Conservation (phyloP, 1,140 invertebrate species). For the Glossosoma conforme region DNA sequence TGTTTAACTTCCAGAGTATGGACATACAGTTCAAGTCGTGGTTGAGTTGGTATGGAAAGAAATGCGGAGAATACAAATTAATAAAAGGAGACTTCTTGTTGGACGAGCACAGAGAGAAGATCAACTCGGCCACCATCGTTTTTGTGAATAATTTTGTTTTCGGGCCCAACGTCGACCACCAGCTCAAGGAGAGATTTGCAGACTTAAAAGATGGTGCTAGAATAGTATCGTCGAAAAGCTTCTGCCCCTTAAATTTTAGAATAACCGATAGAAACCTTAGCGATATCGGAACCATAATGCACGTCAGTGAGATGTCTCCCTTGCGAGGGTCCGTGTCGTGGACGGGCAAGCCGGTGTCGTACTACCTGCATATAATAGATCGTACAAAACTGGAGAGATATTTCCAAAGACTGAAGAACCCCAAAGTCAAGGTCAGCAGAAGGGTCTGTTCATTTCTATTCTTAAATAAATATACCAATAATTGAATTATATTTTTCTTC, state of each 20-base stretch:
- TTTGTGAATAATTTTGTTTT: slow-evolving; percentile 99
- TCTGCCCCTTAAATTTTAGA: slow-evolving; percentile 95
- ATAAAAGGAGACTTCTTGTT: slow-evolving; percentile 92
- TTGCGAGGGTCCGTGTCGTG: slow-evolving; percentile 93
- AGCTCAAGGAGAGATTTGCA: slow-evolving; percentile 92
- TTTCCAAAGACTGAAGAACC: slow-evolving; percentile 86
- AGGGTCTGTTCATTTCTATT: slow-evolving; percentile 39
- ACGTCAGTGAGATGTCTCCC: slow-evolving; percentile 93
- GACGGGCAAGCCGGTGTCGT: slow-evolving; percentile 97
- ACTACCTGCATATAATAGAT: slow-evolving; percentile 96
- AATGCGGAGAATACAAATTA: slow-evolving; percentile 83
- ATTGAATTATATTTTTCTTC: neutral
- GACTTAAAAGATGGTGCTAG: slow-evolving; percentile 93
- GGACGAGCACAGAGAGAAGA: slow-evolving; percentile 86
- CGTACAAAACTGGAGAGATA: slow-evolving; percentile 93
- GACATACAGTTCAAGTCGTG: slow-evolving; percentile 84
- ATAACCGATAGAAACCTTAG: slow-evolving; percentile 82
- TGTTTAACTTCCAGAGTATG: slow-evolving; percentile 68
- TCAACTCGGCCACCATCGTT: slow-evolving; percentile 87
- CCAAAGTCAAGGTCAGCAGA: slow-evolving; percentile 67
- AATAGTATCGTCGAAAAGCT: slow-evolving; percentile 98
- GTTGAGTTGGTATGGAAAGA: slow-evolving; percentile 97
- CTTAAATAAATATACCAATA: no score
- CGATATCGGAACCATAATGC: slow-evolving; percentile 98
- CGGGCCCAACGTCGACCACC: slow-evolving; percentile 93